Evolutionary conservation across 2,888 invertebrate genomes (phyloP).

Genomic region (Plemyria rubiginata): DNA sequence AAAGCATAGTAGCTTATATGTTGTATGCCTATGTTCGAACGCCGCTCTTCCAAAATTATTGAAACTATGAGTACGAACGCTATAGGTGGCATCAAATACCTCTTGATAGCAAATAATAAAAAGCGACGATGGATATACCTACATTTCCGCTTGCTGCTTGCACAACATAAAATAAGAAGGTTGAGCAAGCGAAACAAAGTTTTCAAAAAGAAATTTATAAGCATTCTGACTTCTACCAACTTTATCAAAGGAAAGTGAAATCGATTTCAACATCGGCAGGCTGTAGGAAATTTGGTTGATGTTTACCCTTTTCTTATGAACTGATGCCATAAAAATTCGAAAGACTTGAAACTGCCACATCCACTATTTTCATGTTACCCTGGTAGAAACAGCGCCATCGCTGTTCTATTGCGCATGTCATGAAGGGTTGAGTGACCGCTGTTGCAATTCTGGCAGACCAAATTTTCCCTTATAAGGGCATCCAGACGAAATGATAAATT

Average conservation of each 20-base stretch:
- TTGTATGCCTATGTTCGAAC: not conserved
- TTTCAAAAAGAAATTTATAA: too few species aligned
- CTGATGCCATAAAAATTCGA: not conserved
- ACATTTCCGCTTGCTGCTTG: too few species aligned
- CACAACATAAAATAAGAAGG: too few species aligned
- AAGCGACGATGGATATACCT: too few species aligned
- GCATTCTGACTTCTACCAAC: too few species aligned
- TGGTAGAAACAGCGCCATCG: not conserved
- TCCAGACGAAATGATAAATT: not conserved
- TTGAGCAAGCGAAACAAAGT: too few species aligned
- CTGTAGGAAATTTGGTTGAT: too few species aligned
- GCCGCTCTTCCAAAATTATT: not conserved
- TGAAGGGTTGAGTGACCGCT: not conserved
- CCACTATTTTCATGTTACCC: not conserved
- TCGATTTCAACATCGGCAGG: too few species aligned
- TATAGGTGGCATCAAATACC: not conserved
- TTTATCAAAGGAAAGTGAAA: too few species aligned
- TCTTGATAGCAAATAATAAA: not conserved
- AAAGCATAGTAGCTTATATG: not conserved
- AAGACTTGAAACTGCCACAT: not conserved
- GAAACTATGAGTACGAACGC: not conserved
- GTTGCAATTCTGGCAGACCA: not conserved
- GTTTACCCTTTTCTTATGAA: not conserved
- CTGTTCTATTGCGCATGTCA: constrained; percentile 5
- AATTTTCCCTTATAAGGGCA: not conserved